Conservation (phyloP, 2,888 invertebrate species). For the Apeira syringaria region DNA sequence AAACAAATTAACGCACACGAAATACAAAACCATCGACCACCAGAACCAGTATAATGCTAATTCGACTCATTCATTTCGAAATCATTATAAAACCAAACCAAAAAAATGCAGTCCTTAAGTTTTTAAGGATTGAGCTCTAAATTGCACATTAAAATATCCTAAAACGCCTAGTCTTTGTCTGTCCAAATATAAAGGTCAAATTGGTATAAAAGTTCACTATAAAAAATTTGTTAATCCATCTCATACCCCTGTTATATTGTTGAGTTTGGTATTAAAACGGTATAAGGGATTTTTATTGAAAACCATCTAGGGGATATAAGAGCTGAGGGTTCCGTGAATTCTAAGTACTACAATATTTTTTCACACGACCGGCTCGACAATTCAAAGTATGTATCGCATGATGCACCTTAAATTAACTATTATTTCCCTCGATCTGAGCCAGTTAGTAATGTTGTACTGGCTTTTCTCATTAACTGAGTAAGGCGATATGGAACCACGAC, state of each 20-base stretch:
- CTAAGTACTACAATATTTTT: too few species aligned
- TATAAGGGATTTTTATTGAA: conserved; percentile 18
- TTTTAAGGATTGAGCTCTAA: conserved; percentile 11
- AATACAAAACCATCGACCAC: conserved; percentile 31
- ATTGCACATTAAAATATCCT: conserved; percentile 2
- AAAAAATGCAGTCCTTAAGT: conserved; percentile 2
- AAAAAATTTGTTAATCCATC: conserved; percentile 2
- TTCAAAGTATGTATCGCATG: too few species aligned
- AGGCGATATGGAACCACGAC: too few species aligned
- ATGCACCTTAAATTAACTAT: too few species aligned
- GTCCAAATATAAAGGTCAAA: conserved; percentile 11
- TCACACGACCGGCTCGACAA: too few species aligned
- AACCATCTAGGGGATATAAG: not conserved
- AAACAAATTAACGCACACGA: conserved; percentile 11
- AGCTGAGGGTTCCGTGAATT: conserved; percentile 5
- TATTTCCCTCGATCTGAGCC: too few species aligned
- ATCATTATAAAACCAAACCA: conserved; percentile 21
- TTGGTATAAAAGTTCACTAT: conserved; percentile 1
- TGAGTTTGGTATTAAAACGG: conserved; percentile 16
- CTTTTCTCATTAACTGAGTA: too few species aligned
- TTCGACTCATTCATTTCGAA: conserved; percentile 40
- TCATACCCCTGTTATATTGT: conserved; percentile 5
- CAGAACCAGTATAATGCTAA: conserved; percentile 36
- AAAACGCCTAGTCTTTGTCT: not conserved
- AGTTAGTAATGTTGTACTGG: too few species aligned